These are phyloP conservation scores for Tanytarsus gracilentus DNA, from an alignment of 2,888 invertebrate species.

Conservation along the genomic window DNA sequence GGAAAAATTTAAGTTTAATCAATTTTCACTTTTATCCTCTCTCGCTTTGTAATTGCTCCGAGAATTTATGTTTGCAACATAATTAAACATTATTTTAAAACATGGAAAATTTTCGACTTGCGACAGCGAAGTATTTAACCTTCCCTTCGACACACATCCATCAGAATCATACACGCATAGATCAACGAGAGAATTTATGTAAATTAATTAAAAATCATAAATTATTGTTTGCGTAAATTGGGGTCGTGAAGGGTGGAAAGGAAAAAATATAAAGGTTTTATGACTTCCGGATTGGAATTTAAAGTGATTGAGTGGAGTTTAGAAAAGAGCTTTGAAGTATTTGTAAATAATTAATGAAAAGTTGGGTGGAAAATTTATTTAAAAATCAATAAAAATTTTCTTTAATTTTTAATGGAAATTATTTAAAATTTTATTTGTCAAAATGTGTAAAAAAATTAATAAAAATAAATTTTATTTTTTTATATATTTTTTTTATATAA, in stretches of 20 bases:
- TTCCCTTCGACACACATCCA: too few species aligned
- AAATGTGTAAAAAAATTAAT: too few species aligned
- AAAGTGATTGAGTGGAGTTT: background rate
- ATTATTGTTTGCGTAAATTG: slow-evolving; percentile 1
- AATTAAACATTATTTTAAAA: slow-evolving; percentile 27
- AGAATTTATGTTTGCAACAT: slow-evolving; percentile 27
- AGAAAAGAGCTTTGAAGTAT: background rate
- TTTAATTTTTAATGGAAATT: too few species aligned
- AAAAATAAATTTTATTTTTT: too few species aligned
- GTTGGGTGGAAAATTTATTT: background rate
- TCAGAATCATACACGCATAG: slow-evolving; percentile 22
- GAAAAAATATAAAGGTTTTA: too few species aligned
- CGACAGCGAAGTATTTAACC: too few species aligned
- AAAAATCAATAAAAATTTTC: too few species aligned
- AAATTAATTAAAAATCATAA: slow-evolving; percentile 29
- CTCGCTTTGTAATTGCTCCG: slow-evolving; percentile 19
- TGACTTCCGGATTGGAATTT: too few species aligned
- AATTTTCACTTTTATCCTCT: background rate
- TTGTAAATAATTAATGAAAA: too few species aligned
- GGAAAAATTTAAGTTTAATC: background rate
- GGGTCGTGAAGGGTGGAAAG: background rate
- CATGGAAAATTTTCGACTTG: too few species aligned
- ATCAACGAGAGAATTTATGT: slow-evolving; percentile 25
- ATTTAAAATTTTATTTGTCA: too few species aligned
- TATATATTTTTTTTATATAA: too few species aligned